phyloP scores from a whole-genome alignment of 2,113 vertebrate species.

The Sclerurus mexicanus region DNA sequence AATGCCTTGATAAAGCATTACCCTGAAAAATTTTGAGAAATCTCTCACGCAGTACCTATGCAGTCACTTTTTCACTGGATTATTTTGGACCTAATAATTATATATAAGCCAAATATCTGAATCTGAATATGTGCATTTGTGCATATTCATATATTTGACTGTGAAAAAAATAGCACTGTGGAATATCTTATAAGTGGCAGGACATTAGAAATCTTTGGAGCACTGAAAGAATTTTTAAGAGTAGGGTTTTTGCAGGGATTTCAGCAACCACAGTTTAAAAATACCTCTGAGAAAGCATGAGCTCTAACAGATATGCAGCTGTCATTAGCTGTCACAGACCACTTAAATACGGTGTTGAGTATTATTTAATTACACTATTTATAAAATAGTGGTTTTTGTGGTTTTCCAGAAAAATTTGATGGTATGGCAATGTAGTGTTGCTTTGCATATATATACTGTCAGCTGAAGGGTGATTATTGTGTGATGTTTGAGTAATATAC shows the following conservation, averaged over 20 bases:
- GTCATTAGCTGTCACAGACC: background rate
- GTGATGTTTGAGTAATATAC: background rate
- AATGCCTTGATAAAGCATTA: background rate
- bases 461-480: background rate
- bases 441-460: background rate
- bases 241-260: background rate
- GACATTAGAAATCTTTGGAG: background rate
- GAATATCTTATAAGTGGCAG: background rate
- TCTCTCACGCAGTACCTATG: background rate
- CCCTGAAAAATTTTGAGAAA: background rate
- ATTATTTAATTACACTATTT: background rate
- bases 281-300: background rate
- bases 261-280: background rate
- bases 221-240: background rate
- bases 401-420: background rate
- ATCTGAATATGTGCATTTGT: background rate
- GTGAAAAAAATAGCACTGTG: background rate
- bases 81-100: background rate
- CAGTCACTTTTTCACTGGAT: background rate
- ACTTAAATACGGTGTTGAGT: background rate
- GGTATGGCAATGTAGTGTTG: background rate
- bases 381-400: background rate
- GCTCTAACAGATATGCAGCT: background rate
- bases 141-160: background rate
- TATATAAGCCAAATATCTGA: background rate